A percentile compares a stretch with the other conserved stretches of the same genome.
These are phyloP conservation scores for Danio choprae DNA, from an alignment of 2,797 vertebrate species.

Conservation along the genomic window DNA sequence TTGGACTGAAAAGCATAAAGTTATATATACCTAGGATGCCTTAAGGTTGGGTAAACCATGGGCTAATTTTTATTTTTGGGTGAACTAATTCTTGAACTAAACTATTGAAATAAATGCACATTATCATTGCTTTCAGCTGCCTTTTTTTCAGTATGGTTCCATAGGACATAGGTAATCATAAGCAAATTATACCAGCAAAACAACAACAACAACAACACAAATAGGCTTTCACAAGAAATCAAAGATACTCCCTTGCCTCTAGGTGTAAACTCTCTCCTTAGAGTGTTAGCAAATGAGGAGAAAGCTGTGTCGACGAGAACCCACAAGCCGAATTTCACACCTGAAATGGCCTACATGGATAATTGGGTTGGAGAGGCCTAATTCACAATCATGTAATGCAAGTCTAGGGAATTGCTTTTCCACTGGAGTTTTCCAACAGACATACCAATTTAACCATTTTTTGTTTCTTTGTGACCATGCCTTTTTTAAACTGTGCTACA, in stretches of 20 bases:
- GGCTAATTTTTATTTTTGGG: no score
- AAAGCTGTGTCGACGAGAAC: neutral
- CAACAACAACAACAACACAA: neutral
- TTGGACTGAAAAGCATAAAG: no score
- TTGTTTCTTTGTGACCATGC: slow-evolving; percentile 18
- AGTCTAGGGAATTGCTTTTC: slow-evolving; percentile 29
- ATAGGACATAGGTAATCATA: slow-evolving; percentile 9
- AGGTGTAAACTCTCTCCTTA: slow-evolving; percentile 4
- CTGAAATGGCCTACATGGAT: slow-evolving; percentile 40
- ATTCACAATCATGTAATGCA: slow-evolving; percentile 30
- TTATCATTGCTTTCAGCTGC: neutral
- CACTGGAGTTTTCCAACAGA: slow-evolving; percentile 17
- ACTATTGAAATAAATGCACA: neutral
- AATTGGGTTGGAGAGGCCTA: slow-evolving; percentile 31
- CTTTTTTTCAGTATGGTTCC: neutral
- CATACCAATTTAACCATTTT: slow-evolving; percentile 24
- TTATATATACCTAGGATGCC: no score
- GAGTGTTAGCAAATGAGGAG: slow-evolving; percentile 17
- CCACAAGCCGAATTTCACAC: slow-evolving; percentile 35
- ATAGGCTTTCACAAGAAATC: slow-evolving; percentile 8
- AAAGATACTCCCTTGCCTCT: slow-evolving; percentile 32
- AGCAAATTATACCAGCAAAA: slow-evolving; percentile 7
- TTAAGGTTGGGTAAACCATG: no score
- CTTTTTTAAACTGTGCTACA: neutral
- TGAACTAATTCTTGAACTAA: no score